These are phyloP conservation scores for Chaenocephalus aceratus DNA, from an alignment of 2,113 vertebrate species.

Conservation along the genomic window DNA sequence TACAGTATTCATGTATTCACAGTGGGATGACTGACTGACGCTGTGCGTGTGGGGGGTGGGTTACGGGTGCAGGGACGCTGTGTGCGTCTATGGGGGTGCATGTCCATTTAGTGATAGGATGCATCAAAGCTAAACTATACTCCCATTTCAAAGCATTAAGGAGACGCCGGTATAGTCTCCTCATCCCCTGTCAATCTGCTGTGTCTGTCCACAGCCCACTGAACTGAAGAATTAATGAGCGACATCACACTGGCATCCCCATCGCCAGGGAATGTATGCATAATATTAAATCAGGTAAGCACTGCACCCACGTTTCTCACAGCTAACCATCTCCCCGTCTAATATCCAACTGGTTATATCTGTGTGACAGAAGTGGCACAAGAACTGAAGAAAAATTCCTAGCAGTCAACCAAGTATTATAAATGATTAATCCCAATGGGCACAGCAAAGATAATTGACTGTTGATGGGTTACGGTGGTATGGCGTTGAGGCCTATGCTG, in stretches of 20 bases:
- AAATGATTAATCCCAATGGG: slow-evolving; percentile 69
- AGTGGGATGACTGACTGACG: slow-evolving; percentile 39
- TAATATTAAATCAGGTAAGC: slow-evolving; percentile 71
- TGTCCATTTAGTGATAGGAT: slow-evolving; percentile 64
- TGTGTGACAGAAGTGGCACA: slow-evolving; percentile 45
- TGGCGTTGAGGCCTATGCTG: not conserved
- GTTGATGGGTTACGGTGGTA: slow-evolving; percentile 43
- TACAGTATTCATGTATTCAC: slow-evolving; percentile 63
- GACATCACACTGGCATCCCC: slow-evolving; percentile 64
- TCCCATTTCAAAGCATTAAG: slow-evolving; percentile 67
- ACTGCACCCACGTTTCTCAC: slow-evolving; percentile 36
- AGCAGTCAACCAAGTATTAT: slow-evolving; percentile 37
- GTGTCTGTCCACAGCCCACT: slow-evolving; percentile 74
- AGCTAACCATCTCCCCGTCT: slow-evolving; percentile 35
- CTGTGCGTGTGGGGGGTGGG: slow-evolving; percentile 32
- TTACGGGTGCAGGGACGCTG: not conserved
- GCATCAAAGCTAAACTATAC: slow-evolving; percentile 69
- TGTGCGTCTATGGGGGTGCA: not conserved
- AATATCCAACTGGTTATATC: slow-evolving; percentile 45
- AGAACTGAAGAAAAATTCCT: slow-evolving; percentile 46
- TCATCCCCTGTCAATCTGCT: slow-evolving; percentile 73
- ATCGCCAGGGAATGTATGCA: slow-evolving; percentile 61
- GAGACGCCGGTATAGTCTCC: slow-evolving; percentile 58
- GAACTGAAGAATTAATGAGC: slow-evolving; percentile 82
- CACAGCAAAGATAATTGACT: slow-evolving; percentile 65